Conservation (phyloP, 2,888 invertebrate species). For the Eupsilia transversa region DNA sequence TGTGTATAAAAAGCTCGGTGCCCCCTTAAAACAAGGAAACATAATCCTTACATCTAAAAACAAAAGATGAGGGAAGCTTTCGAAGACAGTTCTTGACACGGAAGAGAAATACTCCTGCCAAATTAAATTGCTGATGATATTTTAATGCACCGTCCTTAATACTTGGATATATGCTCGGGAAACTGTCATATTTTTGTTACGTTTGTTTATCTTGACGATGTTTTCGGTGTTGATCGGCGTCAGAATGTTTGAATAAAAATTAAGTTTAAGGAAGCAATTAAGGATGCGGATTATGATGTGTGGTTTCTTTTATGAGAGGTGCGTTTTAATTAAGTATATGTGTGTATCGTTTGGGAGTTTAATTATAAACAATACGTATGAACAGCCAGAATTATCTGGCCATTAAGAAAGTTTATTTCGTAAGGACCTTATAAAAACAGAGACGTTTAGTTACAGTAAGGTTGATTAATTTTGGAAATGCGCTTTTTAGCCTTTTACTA, state of each 20-base stretch:
- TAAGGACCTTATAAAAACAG: background rate
- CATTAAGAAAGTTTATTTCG: background rate
- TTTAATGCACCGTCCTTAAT: conserved; percentile 55
- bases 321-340: background rate
- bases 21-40: conserved; percentile 23
- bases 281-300: conserved; percentile 23
- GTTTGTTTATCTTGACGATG: conserved; percentile 38
- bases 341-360: background rate
- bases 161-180: conserved; percentile 25
- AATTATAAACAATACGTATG: background rate
- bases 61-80: conserved; percentile 39
- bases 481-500: background rate
- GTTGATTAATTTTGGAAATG: background rate
- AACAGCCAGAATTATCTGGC: background rate
- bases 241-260: conserved; percentile 31
- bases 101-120: conserved; percentile 39
- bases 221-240: conserved; percentile 42
- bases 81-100: conserved; percentile 51
- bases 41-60: conserved; percentile 35
- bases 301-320: conserved; percentile 18
- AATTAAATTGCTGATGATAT: conserved; percentile 59
- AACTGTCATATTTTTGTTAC: conserved; percentile 40
- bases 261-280: conserved; percentile 35
- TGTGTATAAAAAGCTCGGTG: no score
- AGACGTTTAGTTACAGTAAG: background rate